A percentile compares a stretch with the other conserved stretches of the same genome.
These are phyloP conservation scores for Pedetes capensis DNA, from an alignment of 2,113 vertebrate genomes.

Conservation along the genomic window DNA sequence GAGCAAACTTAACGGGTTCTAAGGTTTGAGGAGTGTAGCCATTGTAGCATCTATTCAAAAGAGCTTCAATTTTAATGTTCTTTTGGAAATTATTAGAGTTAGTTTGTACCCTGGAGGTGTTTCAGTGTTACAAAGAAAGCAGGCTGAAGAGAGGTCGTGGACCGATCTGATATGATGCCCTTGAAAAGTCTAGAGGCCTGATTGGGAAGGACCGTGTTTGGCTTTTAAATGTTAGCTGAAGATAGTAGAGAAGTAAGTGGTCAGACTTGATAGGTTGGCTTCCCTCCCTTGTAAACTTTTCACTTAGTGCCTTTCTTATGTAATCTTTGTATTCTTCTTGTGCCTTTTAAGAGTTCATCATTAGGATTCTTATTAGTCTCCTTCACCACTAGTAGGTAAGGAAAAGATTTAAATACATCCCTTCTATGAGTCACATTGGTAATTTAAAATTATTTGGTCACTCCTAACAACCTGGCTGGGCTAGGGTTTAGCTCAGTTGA, in stretches of 20 bases:
- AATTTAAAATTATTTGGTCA: background rate
- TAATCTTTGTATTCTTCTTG: background rate
- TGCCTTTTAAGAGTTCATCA: background rate
- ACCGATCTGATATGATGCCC: background rate
- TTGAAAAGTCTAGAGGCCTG: slow-evolving; percentile 25
- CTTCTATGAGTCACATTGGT: background rate
- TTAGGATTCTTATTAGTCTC: slow-evolving; percentile 6
- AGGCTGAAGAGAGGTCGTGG: background rate
- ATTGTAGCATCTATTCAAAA: background rate
- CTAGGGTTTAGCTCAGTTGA: no score
- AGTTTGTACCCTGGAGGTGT: background rate
- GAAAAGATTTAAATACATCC: background rate
- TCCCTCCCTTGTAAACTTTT: background rate
- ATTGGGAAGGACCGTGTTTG: slow-evolving; percentile 6
- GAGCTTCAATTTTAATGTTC: background rate
- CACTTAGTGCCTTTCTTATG: background rate
- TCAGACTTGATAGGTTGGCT: background rate
- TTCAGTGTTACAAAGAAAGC: background rate
- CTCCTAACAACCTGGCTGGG: background rate
- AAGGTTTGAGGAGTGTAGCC: background rate
- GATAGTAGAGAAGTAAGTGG: background rate
- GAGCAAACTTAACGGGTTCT: background rate
- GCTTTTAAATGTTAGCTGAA: background rate
- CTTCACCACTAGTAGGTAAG: background rate
- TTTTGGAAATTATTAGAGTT: slow-evolving; percentile 6